Conservation (phyloP, 2,113 vertebrate genomes). For the Gracilinanus agilis region DNA sequence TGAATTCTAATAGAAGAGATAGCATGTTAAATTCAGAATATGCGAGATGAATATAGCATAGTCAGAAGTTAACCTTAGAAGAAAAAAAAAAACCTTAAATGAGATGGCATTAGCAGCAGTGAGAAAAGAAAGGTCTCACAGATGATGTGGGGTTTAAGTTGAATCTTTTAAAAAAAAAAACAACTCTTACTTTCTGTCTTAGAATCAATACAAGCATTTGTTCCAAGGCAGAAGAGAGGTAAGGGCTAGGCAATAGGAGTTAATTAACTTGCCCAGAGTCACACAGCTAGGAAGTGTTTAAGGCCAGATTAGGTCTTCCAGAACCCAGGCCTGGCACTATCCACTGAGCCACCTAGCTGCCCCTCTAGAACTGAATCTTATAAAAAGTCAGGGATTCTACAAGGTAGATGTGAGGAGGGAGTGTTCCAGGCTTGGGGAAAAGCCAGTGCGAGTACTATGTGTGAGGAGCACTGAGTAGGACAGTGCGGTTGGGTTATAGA, state of each 20-base stretch:
- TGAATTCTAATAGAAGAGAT: background rate
- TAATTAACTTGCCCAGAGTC: too few species aligned
- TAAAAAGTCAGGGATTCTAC: background rate
- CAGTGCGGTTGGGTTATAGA: background rate
- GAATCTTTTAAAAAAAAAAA: background rate
- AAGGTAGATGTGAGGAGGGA: background rate
- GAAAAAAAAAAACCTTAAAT: background rate
- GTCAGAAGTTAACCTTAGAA: background rate
- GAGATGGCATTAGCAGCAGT: background rate
- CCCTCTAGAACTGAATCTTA: too few species aligned
- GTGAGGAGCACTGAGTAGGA: background rate
- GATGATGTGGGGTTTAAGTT: background rate
- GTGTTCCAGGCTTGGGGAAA: background rate
- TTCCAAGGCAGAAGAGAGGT: too few species aligned
- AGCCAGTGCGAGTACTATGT: background rate
- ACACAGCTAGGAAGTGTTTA: too few species aligned
- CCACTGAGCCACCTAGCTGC: too few species aligned
- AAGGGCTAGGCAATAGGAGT: too few species aligned
- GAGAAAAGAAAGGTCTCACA: background rate
- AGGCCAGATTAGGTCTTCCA: too few species aligned
- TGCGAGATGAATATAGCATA: background rate
- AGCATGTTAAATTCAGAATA: background rate
- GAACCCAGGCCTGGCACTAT: too few species aligned
- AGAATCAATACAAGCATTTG: too few species aligned
- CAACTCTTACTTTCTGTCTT: too few species aligned